Percentiles rank a stretch among this genome's conserved stretches.
Conservation (phyloP, 2,113 vertebrate species). For the Pterocles burchelli region DNA sequence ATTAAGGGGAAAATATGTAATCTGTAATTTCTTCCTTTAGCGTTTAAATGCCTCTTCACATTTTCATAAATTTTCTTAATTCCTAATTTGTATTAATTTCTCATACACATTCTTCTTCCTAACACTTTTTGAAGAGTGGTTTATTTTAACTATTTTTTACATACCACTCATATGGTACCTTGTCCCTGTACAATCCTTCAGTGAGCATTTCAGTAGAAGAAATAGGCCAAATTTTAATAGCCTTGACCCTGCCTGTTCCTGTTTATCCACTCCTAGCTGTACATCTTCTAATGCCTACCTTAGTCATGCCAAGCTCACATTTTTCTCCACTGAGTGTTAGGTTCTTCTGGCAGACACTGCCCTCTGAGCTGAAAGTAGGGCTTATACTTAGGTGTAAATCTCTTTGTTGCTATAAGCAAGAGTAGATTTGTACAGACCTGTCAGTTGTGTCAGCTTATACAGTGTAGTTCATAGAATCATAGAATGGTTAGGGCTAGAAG, state of each 20-base stretch:
- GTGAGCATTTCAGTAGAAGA: not conserved
- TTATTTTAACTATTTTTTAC: not conserved
- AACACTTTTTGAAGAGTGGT: not conserved
- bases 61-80: not conserved
- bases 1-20: not conserved
- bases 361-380: slow-evolving; percentile 12
- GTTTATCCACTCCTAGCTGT: slow-evolving; percentile 42
- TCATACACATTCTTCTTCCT: not conserved
- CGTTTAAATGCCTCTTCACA: not conserved
- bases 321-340: slow-evolving; percentile 45
- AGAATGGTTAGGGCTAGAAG: too few species aligned
- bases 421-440: not conserved
- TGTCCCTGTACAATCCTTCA: not conserved
- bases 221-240: slow-evolving; percentile 62
- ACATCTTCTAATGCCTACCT: slow-evolving; percentile 6
- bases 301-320: slow-evolving; percentile 50
- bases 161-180: not conserved
- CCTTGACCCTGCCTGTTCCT: slow-evolving; percentile 43
- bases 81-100: not conserved
- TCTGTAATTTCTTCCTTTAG: not conserved
- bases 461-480: not conserved
- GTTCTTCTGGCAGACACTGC: slow-evolving; percentile 3
- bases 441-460: not conserved
- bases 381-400: not conserved
- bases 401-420: not conserved